Base-by-base conservation (phyloP, 1,140 invertebrate genomes). In the Caenorhabditis briggsae region DNA sequence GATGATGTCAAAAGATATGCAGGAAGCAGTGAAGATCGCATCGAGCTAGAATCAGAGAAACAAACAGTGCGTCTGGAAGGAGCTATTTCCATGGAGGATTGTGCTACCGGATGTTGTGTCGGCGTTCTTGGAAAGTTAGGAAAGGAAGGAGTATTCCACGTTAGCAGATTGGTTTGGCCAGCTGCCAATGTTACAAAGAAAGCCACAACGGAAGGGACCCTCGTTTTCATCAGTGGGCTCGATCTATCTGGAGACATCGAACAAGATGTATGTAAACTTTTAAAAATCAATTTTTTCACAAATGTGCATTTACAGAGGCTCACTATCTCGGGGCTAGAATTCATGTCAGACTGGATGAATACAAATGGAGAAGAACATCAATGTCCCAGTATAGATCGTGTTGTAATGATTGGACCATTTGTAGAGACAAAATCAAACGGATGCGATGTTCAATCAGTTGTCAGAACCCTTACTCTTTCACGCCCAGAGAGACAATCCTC, bases 41-140 rank as follows among this genome's bases (percentile, higher is more conserved):
- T 78, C 23, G 70, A 78, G 9, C 18, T 78, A 18, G 70, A 78
- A 23, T 78, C 70, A 8, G 70, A 78, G 5, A 78, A 78, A 53
- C 70, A 78, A 14, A 78, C 70, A 23, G 70, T 78, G 2, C 70
- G 70, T 14, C 46, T 78, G 8, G 70, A 78, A 25, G 70, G 70
- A 50, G n/a, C 43, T 20, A 78, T 78, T 50, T 53, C 70, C 50
- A 78, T 78, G 64, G 46, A 86, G 56, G 64, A 74, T 1, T 86
- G 78, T 78, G 65, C 58, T 5, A 86, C 84, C 7, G 84, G 84
- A 0, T 86, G 84, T 56, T 70, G 65, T 55, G 78, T 86, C 8
- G 84, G 84, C 9, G 50, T 86, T 46, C 78, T 78, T 20, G 84
- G 84, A 53, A 46, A 53, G 18, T 78, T 78, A 23, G 70, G 70